phyloP scores from a whole-genome alignment of 1,140 invertebrate genomes.

The Sarcophaga peregrina region DNA sequence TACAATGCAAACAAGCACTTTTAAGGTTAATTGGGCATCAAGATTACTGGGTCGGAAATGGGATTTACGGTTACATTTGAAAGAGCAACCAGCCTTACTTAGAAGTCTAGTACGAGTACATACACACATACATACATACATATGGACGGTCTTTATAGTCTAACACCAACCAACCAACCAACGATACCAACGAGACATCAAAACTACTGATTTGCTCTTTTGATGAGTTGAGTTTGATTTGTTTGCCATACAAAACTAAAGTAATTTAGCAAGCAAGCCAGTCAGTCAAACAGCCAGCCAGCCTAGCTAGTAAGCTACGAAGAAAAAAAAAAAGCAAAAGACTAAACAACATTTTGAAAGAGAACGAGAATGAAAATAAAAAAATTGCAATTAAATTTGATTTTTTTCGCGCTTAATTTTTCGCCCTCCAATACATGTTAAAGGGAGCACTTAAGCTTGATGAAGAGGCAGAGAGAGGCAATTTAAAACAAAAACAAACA shows the following conservation, averaged over 20 bases:
- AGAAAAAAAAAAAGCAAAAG: slow-evolving; percentile 54
- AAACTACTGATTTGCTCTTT: slow-evolving; percentile 28
- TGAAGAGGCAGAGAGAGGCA: not conserved
- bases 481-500: not conserved
- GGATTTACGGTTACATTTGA: slow-evolving; percentile 47
- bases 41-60: slow-evolving; percentile 67
- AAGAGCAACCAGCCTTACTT: slow-evolving; percentile 18
- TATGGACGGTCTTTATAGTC: not conserved
- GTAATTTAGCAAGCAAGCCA: not conserved
- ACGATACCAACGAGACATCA: not conserved
- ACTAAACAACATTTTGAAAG: slow-evolving; percentile 45
- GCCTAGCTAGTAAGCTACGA: too few species aligned
- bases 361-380: too few species aligned
- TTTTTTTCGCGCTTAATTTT: not conserved
- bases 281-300: too few species aligned
- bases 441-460: not conserved
- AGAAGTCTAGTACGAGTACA: not conserved
- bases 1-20: slow-evolving; percentile 60
- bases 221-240: slow-evolving; percentile 25
- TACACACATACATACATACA: not conserved
- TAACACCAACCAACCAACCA: not conserved
- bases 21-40: slow-evolving; percentile 67
- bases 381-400: slow-evolving; percentile 18
- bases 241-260: slow-evolving; percentile 20
- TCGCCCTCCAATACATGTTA: not conserved